phyloP scores from a whole-genome alignment of 2,113 vertebrate genomes.

The Progne subis region DNA sequence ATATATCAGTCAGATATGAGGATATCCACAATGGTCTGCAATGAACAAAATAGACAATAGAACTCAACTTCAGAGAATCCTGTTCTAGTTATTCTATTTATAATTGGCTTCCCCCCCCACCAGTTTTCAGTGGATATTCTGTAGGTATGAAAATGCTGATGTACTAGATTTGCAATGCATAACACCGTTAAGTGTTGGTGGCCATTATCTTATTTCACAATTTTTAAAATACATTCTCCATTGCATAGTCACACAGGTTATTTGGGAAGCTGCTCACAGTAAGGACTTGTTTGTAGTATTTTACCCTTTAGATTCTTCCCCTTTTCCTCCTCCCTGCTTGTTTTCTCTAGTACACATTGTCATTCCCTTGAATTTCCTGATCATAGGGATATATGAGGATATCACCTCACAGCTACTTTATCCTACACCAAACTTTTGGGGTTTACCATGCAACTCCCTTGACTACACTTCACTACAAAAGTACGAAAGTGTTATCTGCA shows the following conservation, averaged over 20 bases:
- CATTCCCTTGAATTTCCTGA: not conserved
- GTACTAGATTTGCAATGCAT: not conserved
- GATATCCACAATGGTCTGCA: not conserved
- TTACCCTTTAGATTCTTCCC: not conserved
- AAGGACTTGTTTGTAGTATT: not conserved
- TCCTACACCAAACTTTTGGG: not conserved
- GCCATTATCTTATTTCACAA: not conserved
- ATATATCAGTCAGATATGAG: not conserved
- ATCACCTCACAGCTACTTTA: not conserved
- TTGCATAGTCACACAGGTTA: not conserved
- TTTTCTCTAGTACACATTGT: not conserved
- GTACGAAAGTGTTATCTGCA: not conserved
- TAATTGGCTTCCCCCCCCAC: rapidly evolving
- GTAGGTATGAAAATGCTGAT: not conserved
- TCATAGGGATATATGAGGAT: not conserved
- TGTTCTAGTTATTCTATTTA: not conserved
- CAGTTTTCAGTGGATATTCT: not conserved
- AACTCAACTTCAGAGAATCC: not conserved
- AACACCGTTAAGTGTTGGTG: not conserved
- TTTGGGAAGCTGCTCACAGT: not conserved
- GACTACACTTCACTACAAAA: not conserved
- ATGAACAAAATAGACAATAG: not conserved
- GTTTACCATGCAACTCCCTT: not conserved
- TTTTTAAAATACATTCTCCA: not conserved
- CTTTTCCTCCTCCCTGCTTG: not conserved